Base-by-base conservation (phyloP, 2,888 invertebrate genomes). In the Coremacera marginata region DNA sequence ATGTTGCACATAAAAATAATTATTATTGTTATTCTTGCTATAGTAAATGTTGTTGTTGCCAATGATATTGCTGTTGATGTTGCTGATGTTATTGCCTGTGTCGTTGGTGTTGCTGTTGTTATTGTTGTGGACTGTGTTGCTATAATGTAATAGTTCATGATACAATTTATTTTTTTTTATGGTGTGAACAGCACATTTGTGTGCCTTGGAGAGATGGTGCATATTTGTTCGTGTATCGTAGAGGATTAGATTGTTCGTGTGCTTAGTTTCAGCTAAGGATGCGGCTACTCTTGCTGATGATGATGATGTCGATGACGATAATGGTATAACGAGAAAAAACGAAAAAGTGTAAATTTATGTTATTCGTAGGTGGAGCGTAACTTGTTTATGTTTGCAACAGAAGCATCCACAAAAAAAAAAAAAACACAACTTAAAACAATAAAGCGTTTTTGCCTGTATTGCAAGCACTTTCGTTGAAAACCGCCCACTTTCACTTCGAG, bases 371-470 rank as follows among this genome's bases (percentile, higher is more conserved):
- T 80, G 76, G 77, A 78, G 79, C 77, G 75, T 76, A 71, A 82
- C 79, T 84, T 85, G 84, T 85, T 85, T 84, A 82, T 82, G 82
- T 82, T 77, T 51, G 27, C 68, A 52, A 68, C 68, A 68, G 4
- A 31, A 27, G 25, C 11, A 31, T 34, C 34, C 11, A 68, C 44
- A 68, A n/a, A n/a, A n/a, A 57, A 63, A 63, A 63, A 31, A 63
- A 63, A 31, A 62, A 37, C 27, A 37, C 5, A 62, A 16, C 22
- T 25, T 5, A 31, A 25, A 27, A 63, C 31, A 63, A 63, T 31
- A 5, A 63, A 31, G 34, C 37, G 5, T 37, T 34, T 11, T 68
- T 14, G 3, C 14, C 37, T 2, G n/a, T 19, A 11, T 37, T 19
- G 22, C 19, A 55, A 9, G 19, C 34, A 34, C 25, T 57, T 70